Evolutionary conservation across 2,113 vertebrate species (phyloP).

Genomic region (Chaenogobius annularis): DNA sequence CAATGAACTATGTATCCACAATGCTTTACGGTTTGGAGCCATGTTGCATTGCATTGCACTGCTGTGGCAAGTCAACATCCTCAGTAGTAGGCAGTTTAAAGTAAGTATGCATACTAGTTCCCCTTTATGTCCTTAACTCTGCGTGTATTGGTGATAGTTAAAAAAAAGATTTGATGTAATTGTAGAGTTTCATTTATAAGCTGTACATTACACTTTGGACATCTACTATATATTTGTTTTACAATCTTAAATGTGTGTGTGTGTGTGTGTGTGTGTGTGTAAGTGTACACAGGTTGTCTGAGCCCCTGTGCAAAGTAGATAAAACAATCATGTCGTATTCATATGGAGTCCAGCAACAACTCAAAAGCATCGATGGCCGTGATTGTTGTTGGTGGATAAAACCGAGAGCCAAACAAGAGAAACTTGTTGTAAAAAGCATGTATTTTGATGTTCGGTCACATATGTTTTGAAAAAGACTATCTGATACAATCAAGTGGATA

Average conservation of each 20-base stretch:
- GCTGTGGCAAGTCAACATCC: constrained; percentile 27
- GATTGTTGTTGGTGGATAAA: background rate
- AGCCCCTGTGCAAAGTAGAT: constrained; percentile 67
- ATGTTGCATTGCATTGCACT: constrained; percentile 4
- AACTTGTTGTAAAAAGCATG: background rate
- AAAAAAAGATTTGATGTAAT: constrained; percentile 58
- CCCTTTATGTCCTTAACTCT: constrained; percentile 7
- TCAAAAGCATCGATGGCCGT: background rate
- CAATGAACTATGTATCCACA: constrained; percentile 10
- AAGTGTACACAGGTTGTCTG: constrained; percentile 30
- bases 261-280: constrained; percentile 46
- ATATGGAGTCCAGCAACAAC: background rate
- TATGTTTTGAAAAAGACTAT: too few species aligned
- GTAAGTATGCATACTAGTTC: constrained; percentile 9
- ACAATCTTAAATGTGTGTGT: constrained; percentile 55
- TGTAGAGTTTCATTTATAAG: constrained; percentile 44
- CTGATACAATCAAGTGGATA: too few species aligned
- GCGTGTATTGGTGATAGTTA: constrained; percentile 49
- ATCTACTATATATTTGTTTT: constrained; percentile 39
- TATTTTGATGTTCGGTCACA: background rate
- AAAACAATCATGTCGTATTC: constrained; percentile 44
- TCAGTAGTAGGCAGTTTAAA: constrained; percentile 28
- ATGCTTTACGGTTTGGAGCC: background rate
- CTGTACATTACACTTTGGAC: constrained; percentile 43
- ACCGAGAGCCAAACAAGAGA: background rate